Evolutionary conservation across 1,140 invertebrate species (phyloP).

Genomic region (Pemphigus obesinymphae): DNA sequence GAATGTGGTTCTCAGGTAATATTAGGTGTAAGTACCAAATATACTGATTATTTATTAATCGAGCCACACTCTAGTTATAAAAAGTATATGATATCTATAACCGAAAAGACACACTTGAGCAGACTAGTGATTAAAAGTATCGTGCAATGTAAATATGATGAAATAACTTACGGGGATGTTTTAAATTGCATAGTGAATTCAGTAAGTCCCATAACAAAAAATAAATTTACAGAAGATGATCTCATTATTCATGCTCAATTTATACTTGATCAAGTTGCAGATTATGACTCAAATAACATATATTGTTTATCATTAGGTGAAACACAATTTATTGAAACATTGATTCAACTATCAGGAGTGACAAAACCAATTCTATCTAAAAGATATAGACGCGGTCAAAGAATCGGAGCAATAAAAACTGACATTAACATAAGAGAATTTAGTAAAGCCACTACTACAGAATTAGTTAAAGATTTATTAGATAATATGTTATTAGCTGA

Average conservation of each 20-base stretch:
- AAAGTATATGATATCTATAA: constrained; percentile 65
- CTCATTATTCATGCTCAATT: constrained; percentile 77
- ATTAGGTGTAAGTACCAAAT: constrained; percentile 72
- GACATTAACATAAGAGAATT: constrained; percentile 52
- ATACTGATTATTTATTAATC: constrained; percentile 77
- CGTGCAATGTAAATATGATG: constrained; percentile 57
- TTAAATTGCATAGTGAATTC: constrained; percentile 53
- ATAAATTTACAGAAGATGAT: constrained; percentile 68
- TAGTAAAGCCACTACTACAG: constrained; percentile 78
- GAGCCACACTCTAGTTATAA: constrained; percentile 67
- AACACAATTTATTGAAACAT: constrained; percentile 68
- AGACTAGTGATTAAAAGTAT: constrained; percentile 81
- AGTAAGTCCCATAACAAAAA: constrained; percentile 58
- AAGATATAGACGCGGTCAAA: constrained; percentile 55
- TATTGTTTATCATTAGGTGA: constrained; percentile 65
- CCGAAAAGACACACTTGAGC: constrained; percentile 73
- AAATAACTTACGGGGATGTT: constrained; percentile 75
- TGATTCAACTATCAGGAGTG: constrained; percentile 73
- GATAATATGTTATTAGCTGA: constrained; percentile 76
- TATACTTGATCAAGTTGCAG: constrained; percentile 76
- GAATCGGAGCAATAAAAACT: constrained; percentile 53
- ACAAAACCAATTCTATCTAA: constrained; percentile 49
- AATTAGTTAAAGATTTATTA: constrained; percentile 72
- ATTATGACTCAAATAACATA: constrained; percentile 62
- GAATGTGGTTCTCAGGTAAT: constrained; percentile 74